phyloP scores from a whole-genome alignment of 2,888 invertebrate genomes.

The Tachina fera region DNA sequence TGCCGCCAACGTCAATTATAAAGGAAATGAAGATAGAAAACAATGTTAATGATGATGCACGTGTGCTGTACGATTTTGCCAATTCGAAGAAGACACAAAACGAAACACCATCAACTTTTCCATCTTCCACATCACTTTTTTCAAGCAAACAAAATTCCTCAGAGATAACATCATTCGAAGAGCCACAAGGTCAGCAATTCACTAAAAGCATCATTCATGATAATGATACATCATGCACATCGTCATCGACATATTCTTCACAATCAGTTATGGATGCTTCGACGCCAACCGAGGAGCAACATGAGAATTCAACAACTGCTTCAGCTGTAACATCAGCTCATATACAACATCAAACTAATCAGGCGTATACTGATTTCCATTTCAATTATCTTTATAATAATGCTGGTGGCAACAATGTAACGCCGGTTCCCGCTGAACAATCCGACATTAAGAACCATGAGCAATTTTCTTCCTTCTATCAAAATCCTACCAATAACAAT shows the following conservation, averaged over 20 bases:
- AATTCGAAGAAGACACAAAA: constrained; percentile 76
- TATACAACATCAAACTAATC: constrained; percentile 65
- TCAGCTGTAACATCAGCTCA: background rate
- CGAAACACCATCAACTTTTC: constrained; percentile 71
- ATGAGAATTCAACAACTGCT: constrained; percentile 33
- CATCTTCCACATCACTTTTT: constrained; percentile 79
- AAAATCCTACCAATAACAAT: constrained; percentile 41
- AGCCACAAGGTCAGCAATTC: constrained; percentile 25
- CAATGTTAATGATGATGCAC: constrained; percentile 78
- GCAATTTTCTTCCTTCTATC: constrained; percentile 57
- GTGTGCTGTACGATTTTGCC: constrained; percentile 79
- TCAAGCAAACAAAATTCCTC: constrained; percentile 67
- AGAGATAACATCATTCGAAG: constrained; percentile 66
- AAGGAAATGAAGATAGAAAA: constrained; percentile 63
- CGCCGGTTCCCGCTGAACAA: constrained; percentile 20
- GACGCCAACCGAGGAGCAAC: constrained; percentile 55
- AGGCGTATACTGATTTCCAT: constrained; percentile 76
- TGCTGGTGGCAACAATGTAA: constrained; percentile 52
- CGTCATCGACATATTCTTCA: constrained; percentile 74
- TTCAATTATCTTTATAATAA: constrained; percentile 77
- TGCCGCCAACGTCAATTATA: constrained; percentile 45
- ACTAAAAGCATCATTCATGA: constrained; percentile 76
- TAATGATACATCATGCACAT: constrained; percentile 76
- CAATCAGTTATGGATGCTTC: constrained; percentile 74
- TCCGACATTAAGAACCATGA: constrained; percentile 53